phyloP scores from a whole-genome alignment of 2,113 vertebrate genomes.

The Lutjanus erythropterus region DNA sequence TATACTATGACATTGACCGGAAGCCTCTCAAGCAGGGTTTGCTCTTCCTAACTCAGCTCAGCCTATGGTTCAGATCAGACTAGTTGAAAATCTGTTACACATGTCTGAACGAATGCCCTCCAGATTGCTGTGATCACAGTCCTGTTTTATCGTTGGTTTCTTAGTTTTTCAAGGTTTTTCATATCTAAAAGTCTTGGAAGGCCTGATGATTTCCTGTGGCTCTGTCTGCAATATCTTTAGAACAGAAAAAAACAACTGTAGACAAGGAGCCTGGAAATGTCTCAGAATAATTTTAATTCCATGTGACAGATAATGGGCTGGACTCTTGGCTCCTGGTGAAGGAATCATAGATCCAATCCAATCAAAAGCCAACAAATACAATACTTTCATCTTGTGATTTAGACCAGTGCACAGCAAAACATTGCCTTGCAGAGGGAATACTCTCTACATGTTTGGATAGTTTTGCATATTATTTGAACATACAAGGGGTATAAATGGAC shows the following conservation, averaged over 20 bases:
- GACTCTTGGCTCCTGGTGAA: neutral
- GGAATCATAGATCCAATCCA: neutral
- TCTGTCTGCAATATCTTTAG: no score
- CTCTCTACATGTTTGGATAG: neutral
- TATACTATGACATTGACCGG: no score
- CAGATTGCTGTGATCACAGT: constrained; percentile 15
- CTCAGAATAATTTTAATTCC: neutral
- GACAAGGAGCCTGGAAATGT: neutral
- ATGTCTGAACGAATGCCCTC: neutral
- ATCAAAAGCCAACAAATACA: neutral
- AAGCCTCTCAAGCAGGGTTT: no score
- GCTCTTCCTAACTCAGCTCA: neutral
- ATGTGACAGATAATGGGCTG: neutral
- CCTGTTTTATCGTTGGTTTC: no score
- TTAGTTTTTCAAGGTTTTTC: no score
- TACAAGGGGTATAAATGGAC: neutral
- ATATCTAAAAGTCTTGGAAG: no score
- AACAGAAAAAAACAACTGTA: neutral
- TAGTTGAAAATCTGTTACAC: neutral
- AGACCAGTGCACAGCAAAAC: neutral
- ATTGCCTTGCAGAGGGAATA: no score
- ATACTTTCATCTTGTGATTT: neutral
- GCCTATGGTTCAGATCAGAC: neutral
- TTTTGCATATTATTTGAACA: neutral
- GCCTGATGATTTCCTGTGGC: neutral